Percentiles rank a stretch among this genome's conserved stretches.
Evolutionary conservation across 2,113 vertebrate species (phyloP).

Genomic region (Calidris pygmaea): DNA sequence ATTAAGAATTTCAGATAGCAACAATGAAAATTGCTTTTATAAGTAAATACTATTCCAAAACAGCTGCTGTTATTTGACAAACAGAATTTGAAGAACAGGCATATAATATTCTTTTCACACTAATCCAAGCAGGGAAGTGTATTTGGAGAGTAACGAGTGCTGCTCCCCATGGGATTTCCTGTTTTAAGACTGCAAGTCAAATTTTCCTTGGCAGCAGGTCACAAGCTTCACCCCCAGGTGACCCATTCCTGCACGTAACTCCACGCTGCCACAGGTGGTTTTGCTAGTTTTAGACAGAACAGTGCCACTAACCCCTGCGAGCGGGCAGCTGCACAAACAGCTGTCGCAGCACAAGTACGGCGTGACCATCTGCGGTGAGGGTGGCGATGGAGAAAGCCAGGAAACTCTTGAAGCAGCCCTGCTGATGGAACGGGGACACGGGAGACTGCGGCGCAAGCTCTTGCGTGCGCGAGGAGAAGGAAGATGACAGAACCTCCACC

Average conservation of each 20-base stretch:
- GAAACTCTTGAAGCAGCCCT: not conserved
- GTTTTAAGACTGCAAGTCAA: not conserved
- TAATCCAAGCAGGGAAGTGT: not conserved
- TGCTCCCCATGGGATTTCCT: not conserved
- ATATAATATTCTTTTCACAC: not conserved
- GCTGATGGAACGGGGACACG: not conserved
- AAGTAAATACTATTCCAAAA: not conserved
- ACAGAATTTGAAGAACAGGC: not conserved
- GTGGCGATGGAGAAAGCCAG: not conserved
- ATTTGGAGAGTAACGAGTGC: not conserved
- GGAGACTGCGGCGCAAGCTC: not conserved
- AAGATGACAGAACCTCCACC: not conserved
- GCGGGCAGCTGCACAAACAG: rapidly evolving
- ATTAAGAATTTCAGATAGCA: not conserved
- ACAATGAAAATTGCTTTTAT: not conserved
- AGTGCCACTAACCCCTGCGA: not conserved
- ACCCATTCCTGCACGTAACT: not conserved
- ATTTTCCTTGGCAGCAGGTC: not conserved
- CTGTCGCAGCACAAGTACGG: not conserved
- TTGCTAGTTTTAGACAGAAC: not conserved
- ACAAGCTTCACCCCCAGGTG: not conserved
- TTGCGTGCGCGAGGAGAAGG: rapidly evolving
- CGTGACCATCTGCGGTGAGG: rapidly evolving
- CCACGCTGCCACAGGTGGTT: not conserved
- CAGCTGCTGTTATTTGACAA: not conserved